A percentile compares a stretch with the other conserved stretches of the same genome.
Conservation (phyloP, 2,797 vertebrate genomes). For the Rhinichthys osculus region DNA sequence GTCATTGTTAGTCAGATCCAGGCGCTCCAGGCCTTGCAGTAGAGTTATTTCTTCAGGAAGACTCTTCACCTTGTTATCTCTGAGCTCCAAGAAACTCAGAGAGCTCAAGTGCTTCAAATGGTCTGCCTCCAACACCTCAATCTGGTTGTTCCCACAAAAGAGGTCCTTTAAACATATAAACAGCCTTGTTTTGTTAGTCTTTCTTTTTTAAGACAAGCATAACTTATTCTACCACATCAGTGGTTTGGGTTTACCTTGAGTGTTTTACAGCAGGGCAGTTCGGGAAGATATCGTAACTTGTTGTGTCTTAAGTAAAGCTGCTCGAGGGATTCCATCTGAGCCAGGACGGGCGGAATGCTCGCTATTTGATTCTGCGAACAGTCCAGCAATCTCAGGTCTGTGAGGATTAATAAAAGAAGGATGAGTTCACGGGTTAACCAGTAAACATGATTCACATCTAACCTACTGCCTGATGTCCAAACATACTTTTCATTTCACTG, state of each 20-base stretch:
- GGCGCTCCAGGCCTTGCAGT: constrained; percentile 82
- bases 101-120: constrained; percentile 81
- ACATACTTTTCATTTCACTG: constrained; percentile 84
- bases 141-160: constrained; percentile 87
- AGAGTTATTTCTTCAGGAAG: constrained; percentile 85
- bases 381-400: constrained; percentile 84
- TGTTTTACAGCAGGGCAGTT: constrained; percentile 78
- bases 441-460: constrained; percentile 2
- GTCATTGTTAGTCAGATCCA: constrained; percentile 88
- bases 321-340: constrained; percentile 83
- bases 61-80: constrained; percentile 86
- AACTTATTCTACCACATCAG: not conserved
- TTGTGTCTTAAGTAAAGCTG: constrained; percentile 86
- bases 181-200: not conserved
- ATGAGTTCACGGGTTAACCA: constrained; percentile 8
- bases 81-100: constrained; percentile 83
- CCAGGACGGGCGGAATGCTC: constrained; percentile 78
- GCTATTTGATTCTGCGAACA: constrained; percentile 84
- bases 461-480: not conserved
- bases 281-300: constrained; percentile 79
- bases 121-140: constrained; percentile 78
- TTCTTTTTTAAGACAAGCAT: not conserved
- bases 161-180: constrained; percentile 75
- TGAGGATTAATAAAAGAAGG: constrained; percentile 31
- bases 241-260: constrained; percentile 78